Conservation (phyloP, 2,888 invertebrate species). For the Dinocampus coccinellae region DNA sequence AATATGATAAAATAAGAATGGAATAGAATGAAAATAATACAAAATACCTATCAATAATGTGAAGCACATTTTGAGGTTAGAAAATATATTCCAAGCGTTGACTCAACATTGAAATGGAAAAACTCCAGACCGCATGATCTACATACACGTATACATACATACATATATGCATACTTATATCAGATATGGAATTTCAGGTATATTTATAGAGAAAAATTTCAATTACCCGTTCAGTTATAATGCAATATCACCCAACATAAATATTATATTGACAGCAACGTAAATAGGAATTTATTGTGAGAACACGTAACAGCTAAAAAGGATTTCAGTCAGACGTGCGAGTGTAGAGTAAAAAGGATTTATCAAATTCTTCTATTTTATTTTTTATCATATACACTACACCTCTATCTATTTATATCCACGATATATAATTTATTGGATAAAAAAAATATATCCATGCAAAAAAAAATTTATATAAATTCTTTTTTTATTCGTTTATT, state of each 20-base stretch:
- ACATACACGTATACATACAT: too few relatives aligned
- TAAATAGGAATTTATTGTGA: constrained; percentile 66
- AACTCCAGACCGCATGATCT: too few relatives aligned
- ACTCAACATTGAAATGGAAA: too few relatives aligned
- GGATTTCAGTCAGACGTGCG: constrained; percentile 3
- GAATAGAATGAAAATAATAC: too few relatives aligned
- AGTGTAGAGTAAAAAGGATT: neutral
- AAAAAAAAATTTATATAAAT: neutral
- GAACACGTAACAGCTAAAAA: constrained; percentile 59
- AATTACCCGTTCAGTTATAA: constrained; percentile 64
- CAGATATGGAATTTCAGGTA: neutral
- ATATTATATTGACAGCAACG: constrained; percentile 64
- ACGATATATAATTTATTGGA: neutral
- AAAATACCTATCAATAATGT: too few relatives aligned
- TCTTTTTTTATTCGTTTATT: too few relatives aligned
- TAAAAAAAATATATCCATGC: neutral
- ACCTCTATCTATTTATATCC: too few relatives aligned
- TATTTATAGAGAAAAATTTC: constrained; percentile 57
- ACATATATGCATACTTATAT: too few relatives aligned
- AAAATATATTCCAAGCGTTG: too few relatives aligned
- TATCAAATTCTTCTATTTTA: neutral
- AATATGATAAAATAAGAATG: too few relatives aligned
- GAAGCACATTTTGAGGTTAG: too few relatives aligned
- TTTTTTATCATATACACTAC: neutral
- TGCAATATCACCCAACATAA: constrained; percentile 65